Evolutionary conservation across 2,113 vertebrate species (phyloP), one percentile per base, ranked within the genome.

Genomic region (Lepus europaeus): DNA sequence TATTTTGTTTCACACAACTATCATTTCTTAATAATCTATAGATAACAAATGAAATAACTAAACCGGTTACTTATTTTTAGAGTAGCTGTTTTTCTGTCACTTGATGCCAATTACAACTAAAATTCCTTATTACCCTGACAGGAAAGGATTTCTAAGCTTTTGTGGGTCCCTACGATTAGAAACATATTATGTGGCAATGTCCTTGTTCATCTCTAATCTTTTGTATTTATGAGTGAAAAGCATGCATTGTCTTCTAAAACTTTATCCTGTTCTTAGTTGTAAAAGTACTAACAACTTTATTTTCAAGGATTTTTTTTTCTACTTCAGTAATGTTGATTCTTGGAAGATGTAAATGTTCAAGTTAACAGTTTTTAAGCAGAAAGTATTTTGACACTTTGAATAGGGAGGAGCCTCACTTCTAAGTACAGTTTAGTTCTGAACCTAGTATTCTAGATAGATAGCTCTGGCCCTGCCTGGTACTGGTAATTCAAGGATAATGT

Each of bases 21-120:
- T 91, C 20, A n/a, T 4, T 89, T 93, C 56, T n/a, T 59, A 82
- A 87, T 83, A 93, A 90, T 81, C 94, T 72, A 93, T 89, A 9
- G 70, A 81, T 81, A 36, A 9, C 31, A 89, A 81, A 85, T 96
- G 31, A 91, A 84, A 84, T 73, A 93, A 95, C 31, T 92, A 80
- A 64, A 14, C 8, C 39, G 64, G 25, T 45, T 93, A 89, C 25
- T 86, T 87, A 76, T 92, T 94, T 96, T 88, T 59, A 39, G 56
- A 31, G 20, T 29, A 86, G 8, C 45, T 72, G 33, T 83, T 90
- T 45, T 73, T 63, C 61, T 78, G 16, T 69, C 36, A 33, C 17
- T 59, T 80, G 31, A 9, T 49, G 78, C 5, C 20, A 73, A 87
- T 14, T 61, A 61, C 69, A 61, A 89, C 3, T 80, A 59, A 96